Conservation (phyloP, 2,113 vertebrate species). For the Spilogale gracilis region DNA sequence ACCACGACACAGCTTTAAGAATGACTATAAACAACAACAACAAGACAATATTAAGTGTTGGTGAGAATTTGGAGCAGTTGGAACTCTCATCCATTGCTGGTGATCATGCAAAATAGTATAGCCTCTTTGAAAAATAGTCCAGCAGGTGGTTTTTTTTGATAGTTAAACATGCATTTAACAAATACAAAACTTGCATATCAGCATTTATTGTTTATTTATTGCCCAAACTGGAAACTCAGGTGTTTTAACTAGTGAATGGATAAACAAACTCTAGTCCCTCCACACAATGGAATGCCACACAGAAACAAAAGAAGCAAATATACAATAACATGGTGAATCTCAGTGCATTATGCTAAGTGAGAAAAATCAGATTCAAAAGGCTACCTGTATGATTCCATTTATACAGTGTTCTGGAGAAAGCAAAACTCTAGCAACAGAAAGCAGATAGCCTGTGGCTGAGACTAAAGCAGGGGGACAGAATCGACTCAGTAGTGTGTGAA, state of each 20-base stretch:
- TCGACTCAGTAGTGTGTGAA: fast-evolving
- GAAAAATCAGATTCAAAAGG: background rate
- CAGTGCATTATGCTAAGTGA: background rate
- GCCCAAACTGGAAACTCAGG: background rate
- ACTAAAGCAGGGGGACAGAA: background rate
- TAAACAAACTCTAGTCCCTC: background rate
- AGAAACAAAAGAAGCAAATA: background rate
- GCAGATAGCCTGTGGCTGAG: background rate
- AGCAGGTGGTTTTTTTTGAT: background rate
- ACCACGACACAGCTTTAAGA: background rate
- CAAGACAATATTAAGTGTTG: background rate
- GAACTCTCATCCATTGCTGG: background rate
- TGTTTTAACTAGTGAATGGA: background rate
- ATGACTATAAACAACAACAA: background rate
- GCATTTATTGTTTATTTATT: background rate
- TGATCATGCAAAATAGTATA: background rate
- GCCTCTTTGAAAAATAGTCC: background rate
- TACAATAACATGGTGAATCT: background rate
- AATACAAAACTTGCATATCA: background rate
- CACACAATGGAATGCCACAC: background rate
- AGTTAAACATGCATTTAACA: background rate
- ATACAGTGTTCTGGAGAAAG: background rate
- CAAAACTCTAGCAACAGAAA: background rate
- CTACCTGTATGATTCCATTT: background rate
- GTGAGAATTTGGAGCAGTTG: background rate